Conservation (phyloP, 2,888 invertebrate genomes). For the Leptinotarsa rubiginosa region DNA sequence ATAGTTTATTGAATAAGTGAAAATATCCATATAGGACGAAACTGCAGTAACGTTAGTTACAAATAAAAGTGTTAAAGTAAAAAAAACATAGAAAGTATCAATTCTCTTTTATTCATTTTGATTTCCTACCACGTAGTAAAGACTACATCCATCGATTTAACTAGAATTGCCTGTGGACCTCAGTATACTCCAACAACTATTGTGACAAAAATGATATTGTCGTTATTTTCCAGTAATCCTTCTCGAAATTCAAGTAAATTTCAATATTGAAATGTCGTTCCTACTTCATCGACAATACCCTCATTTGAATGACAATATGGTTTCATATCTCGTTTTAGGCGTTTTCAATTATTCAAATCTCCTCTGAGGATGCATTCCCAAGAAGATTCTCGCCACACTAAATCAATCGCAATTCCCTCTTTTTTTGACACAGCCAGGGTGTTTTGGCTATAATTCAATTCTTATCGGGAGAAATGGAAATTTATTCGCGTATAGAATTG, state of each 20-base stretch:
- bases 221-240: no score
- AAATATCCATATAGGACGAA: no score
- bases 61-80: no score
- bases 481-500: constrained; percentile 27
- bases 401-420: constrained; percentile 38
- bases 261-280: constrained; percentile 2
- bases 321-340: constrained; percentile 31
- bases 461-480: constrained; percentile 37
- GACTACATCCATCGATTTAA: no score
- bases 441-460: constrained; percentile 40
- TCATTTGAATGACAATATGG: constrained; percentile 24
- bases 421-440: constrained; percentile 32
- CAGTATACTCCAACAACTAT: no score
- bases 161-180: no score
- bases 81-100: no score
- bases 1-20: no score
- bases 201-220: no score
- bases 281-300: constrained; percentile 1
- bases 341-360: constrained; percentile 35
- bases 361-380: constrained; percentile 32
- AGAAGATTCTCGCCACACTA: constrained; percentile 34
- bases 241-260: not conserved
- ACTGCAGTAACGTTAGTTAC: no score
- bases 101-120: no score
- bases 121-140: no score